phyloP scores from a whole-genome alignment of 2,888 invertebrate species.

The Biston stratarius region DNA sequence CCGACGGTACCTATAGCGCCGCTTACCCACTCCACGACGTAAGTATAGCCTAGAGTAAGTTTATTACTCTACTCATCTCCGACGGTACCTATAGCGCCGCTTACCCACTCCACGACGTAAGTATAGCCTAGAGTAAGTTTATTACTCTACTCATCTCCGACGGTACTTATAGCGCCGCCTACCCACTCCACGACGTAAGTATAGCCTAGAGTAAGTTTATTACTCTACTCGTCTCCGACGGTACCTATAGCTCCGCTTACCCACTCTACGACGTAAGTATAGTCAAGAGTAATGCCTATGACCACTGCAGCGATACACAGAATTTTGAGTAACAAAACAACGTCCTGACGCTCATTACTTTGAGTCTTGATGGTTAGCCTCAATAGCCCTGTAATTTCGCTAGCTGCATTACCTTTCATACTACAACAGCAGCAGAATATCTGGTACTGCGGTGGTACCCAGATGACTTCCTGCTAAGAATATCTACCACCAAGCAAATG shows the following conservation, averaged over 20 bases:
- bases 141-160: conserved; percentile 91
- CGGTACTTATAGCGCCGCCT: conserved; percentile 92
- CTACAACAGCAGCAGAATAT: no score
- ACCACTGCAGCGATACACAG: no score
- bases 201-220: conserved; percentile 62
- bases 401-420: no score
- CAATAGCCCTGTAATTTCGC: no score
- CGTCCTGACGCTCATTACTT: no score
- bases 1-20: conserved; percentile 91
- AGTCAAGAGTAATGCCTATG: not conserved
- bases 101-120: conserved; percentile 95
- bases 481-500: no score
- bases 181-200: conserved; percentile 95
- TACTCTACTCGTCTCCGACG: conserved; percentile 90
- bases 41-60: conserved; percentile 58
- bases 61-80: conserved; percentile 89
- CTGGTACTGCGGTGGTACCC: no score
- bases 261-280: conserved; percentile 94
- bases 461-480: no score
- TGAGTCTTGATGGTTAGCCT: no score
- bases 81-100: conserved; percentile 92
- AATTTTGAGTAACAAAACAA: no score
- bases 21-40: conserved; percentile 97
- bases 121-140: conserved; percentile 48
- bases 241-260: conserved; percentile 93